phyloP scores from a whole-genome alignment of 2,888 invertebrate species.

The Lumbricus terrestris region DNA sequence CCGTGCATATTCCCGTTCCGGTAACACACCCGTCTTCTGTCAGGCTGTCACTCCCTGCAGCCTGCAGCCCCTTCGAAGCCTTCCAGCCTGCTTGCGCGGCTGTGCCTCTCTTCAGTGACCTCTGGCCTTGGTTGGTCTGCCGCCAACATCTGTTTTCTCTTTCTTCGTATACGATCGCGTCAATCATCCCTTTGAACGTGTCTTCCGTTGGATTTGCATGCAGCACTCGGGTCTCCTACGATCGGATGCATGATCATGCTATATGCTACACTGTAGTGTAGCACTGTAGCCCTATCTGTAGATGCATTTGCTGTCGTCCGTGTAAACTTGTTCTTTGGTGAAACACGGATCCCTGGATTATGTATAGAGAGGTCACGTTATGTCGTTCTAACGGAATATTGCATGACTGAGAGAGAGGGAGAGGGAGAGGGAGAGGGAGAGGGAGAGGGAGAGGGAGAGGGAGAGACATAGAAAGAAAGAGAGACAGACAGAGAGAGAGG shows the following conservation, averaged over 20 bases:
- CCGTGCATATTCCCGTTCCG: neutral
- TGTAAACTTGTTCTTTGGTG: neutral
- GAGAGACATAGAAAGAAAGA: too few relatives aligned
- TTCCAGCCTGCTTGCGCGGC: too few relatives aligned
- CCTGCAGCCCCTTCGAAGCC: neutral
- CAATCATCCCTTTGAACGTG: neutral
- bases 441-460: too few relatives aligned
- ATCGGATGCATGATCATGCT: neutral
- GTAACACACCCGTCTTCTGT: neutral
- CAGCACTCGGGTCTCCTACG: neutral
- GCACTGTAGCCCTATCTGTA: neutral
- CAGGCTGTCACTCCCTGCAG: neutral
- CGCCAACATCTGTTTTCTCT: neutral
- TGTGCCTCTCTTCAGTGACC: neutral
- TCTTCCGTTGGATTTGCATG: neutral
- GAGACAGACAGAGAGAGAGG: too few relatives aligned
- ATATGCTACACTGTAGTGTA: neutral
- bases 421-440: too few relatives aligned
- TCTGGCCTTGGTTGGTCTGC: neutral
- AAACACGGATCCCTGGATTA: neutral
- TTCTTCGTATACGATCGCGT: neutral
- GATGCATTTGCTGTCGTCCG: neutral
- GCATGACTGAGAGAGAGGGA: neutral
- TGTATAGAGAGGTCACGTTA: neutral
- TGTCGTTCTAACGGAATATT: neutral